Evolutionary conservation across 2,888 invertebrate genomes (phyloP).

Genomic region (Atethmia centrago): DNA sequence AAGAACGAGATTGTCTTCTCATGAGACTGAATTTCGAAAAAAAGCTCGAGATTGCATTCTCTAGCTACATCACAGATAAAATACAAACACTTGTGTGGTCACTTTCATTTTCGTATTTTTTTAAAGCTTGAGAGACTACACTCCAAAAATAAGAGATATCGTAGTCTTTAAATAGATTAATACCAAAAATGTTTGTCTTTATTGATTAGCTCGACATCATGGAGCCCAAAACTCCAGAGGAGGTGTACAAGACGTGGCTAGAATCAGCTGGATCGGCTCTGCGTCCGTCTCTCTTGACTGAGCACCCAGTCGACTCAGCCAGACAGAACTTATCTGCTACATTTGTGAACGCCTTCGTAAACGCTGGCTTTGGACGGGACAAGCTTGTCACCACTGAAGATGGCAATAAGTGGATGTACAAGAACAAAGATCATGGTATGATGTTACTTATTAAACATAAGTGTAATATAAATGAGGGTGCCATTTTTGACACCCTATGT

Average conservation of each 20-base stretch:
- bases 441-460: not conserved
- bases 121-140: not conserved
- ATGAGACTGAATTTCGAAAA: not conserved
- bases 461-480: too few relatives aligned
- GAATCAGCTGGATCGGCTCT: constrained; percentile 94
- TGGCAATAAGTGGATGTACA: constrained; percentile 97
- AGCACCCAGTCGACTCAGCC: constrained; percentile 97
- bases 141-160: not conserved
- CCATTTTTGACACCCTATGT: not conserved
- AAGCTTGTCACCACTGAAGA: constrained; percentile 97
- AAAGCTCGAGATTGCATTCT: not conserved
- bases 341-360: constrained; percentile 99
- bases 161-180: not conserved
- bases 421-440: constrained; percentile 97
- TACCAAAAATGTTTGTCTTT: not conserved
- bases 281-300: constrained; percentile 93
- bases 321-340: constrained; percentile 99
- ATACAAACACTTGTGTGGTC: not conserved
- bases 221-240: constrained; percentile 99
- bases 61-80: not conserved
- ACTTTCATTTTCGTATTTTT: not conserved
- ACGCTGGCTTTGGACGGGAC: constrained; percentile 99
- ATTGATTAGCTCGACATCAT: constrained; percentile 96
- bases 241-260: constrained; percentile 99
- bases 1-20: not conserved